These are phyloP conservation scores for Pseudomugil gertrudae DNA, from an alignment of 2,797 vertebrate species.

Conservation along the genomic window DNA sequence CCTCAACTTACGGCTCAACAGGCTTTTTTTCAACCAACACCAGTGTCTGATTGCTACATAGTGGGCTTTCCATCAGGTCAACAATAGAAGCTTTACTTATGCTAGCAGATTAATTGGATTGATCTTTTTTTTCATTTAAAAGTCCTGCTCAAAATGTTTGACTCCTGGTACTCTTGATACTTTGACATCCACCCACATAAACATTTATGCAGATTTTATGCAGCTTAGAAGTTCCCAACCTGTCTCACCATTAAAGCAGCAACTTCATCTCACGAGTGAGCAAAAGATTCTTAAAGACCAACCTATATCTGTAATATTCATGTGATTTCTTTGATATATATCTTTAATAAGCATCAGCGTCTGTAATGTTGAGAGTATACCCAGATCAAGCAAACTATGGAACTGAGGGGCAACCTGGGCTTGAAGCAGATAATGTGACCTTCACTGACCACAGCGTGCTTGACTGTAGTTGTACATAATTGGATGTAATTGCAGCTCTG, in stretches of 20 bases:
- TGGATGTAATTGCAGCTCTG: not conserved
- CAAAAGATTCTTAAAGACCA: not conserved
- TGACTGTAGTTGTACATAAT: not conserved
- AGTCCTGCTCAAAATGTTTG: not conserved
- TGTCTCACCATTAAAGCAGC: not conserved
- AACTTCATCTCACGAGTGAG: not conserved
- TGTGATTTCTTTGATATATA: not conserved
- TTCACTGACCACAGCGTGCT: not conserved
- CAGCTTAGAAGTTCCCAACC: not conserved
- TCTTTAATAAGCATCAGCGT: not conserved
- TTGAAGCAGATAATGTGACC: not conserved
- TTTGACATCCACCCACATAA: not conserved
- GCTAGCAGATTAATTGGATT: not conserved
- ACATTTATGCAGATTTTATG: not conserved
- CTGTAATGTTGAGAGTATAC: constrained; percentile 1
- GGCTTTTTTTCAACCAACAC: not conserved
- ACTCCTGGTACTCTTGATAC: not conserved
- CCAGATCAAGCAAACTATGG: not conserved
- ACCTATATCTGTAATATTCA: not conserved
- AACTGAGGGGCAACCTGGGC: not conserved
- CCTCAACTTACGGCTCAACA: not conserved
- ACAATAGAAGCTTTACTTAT: not conserved
- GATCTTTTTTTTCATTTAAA: not conserved
- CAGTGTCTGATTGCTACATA: not conserved
- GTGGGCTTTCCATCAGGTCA: not conserved